A percentile compares a stretch with the other conserved stretches of the same genome.
phyloP scores from a whole-genome alignment of 2,113 vertebrate species.

The Gymnarchus niloticus region DNA sequence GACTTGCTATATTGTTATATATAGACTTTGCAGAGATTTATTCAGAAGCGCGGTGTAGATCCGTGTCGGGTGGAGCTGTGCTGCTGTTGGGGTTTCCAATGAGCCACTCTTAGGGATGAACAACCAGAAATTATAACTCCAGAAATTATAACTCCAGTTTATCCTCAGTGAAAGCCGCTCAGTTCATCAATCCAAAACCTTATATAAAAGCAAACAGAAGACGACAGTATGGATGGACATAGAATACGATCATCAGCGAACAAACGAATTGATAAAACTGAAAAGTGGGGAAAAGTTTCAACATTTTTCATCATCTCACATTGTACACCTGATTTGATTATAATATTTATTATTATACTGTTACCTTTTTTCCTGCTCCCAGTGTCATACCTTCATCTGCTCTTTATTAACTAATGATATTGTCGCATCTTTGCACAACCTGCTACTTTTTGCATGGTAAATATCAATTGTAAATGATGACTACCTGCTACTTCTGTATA shows the following conservation, averaged over 20 bases:
- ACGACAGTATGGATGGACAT: background rate
- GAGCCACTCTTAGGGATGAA: background rate
- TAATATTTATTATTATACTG: too few species aligned
- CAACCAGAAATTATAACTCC: background rate
- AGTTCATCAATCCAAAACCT: background rate
- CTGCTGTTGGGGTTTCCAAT: background rate
- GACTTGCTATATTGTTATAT: background rate
- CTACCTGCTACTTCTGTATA: too few species aligned
- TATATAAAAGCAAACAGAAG: background rate
- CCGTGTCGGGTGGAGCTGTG: background rate
- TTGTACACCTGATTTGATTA: background rate
- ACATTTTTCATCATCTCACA: background rate
- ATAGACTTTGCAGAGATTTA: background rate
- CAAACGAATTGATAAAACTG: background rate
- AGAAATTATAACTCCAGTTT: background rate
- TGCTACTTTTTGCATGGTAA: too few species aligned
- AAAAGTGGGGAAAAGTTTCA: too few species aligned
- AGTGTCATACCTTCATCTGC: too few species aligned
- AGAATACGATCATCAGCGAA: background rate
- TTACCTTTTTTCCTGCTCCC: too few species aligned
- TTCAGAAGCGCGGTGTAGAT: background rate
- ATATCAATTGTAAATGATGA: too few species aligned
- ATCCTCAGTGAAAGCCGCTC: background rate
- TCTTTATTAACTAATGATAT: too few species aligned
- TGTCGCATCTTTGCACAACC: too few species aligned